Percentiles rank a stretch among this genome's conserved stretches.
phyloP scores from a whole-genome alignment of 1,140 invertebrate species.

The Dendrolimus punctatus region DNA sequence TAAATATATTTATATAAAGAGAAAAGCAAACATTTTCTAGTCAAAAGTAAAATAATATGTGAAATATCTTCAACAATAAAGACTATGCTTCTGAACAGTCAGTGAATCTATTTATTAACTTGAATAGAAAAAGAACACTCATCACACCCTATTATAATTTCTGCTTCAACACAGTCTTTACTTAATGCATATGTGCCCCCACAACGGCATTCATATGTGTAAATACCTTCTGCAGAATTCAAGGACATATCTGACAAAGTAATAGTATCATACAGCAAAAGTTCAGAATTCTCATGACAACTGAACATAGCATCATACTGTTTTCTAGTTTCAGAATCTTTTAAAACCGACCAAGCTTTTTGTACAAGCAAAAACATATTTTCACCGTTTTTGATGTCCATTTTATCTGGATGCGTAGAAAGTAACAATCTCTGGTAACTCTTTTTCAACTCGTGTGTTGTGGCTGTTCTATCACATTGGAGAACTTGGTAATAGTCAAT shows the following conservation, averaged over 20 bases:
- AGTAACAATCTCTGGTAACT: slow-evolving; percentile 75
- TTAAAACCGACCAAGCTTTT: slow-evolving; percentile 76
- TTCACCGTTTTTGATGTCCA: slow-evolving; percentile 17
- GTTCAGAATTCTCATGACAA: slow-evolving; percentile 70
- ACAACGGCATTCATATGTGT: slow-evolving; percentile 77
- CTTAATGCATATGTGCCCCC: slow-evolving; percentile 74
- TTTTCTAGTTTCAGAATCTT: slow-evolving; percentile 68
- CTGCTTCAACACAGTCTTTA: slow-evolving; percentile 52
- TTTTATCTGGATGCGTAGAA: slow-evolving; percentile 78
- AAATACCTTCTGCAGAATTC: slow-evolving; percentile 41
- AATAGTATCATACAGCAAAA: slow-evolving; percentile 74
- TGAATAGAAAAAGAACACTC: slow-evolving; percentile 78
- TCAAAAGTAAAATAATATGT: too few species aligned
- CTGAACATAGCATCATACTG: slow-evolving; percentile 73
- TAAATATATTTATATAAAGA: too few species aligned
- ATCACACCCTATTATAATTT: slow-evolving; percentile 74
- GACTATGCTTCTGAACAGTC: too few species aligned
- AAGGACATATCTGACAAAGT: slow-evolving; percentile 66
- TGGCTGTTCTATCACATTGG: slow-evolving; percentile 69
- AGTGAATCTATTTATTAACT: slow-evolving; percentile 45
- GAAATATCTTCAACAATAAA: too few species aligned
- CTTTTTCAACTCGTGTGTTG: slow-evolving; percentile 74
- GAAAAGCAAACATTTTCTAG: too few species aligned
- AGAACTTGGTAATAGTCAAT: slow-evolving; percentile 74
- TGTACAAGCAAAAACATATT: slow-evolving; percentile 72